Base-by-base conservation (phyloP, 2,797 vertebrate genomes). In the Chelon auratus region DNA sequence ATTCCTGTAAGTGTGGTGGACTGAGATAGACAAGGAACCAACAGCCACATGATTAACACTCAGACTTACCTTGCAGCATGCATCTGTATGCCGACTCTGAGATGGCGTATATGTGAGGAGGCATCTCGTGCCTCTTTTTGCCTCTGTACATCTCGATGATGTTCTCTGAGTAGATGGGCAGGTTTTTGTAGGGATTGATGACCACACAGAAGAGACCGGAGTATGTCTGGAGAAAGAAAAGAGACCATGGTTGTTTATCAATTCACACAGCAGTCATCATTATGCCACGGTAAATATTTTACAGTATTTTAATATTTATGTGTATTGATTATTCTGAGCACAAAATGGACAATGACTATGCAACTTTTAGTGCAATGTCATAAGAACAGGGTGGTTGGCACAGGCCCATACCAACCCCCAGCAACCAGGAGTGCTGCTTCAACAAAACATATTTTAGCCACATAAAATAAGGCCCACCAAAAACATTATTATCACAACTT, bases 121-220 rank as follows among this genome's bases (percentile, higher is more conserved):
- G 98, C 96, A 99, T 98, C 85, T 99, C 98, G 0, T 99, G 98
- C 61, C 97, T 96, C 82, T 99, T 99, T 90, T 98, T 99, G 61
- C 98, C 98, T 77, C 97, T 90, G 93, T 99, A 99, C 98, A 99
- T 99, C 91, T 99, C 97, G 2, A 99, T 97, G 69, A 99, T 99
- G 87, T 99, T 98, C 86, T 99, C 98, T 0, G 98, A 98, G 85
- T 99, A 99, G 85, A 99, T 99, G 13, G 98, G 98, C 54, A 99
- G 96, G 90, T 99, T 98, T 93, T 99, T 99, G 94, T 99, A 99
- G 58, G 98, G 98, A 77, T 99, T 99, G 89, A 99, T 99, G 75
- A 99, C 98, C 81, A 99, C 98, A 11, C 98, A 99, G 94, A 99
- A 99, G 83, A 99, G 96, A 81, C 98, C 98, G n/a, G 98, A 99